Conservation (phyloP, 2,888 invertebrate species). For the Drosophila subsilvestris region DNA sequence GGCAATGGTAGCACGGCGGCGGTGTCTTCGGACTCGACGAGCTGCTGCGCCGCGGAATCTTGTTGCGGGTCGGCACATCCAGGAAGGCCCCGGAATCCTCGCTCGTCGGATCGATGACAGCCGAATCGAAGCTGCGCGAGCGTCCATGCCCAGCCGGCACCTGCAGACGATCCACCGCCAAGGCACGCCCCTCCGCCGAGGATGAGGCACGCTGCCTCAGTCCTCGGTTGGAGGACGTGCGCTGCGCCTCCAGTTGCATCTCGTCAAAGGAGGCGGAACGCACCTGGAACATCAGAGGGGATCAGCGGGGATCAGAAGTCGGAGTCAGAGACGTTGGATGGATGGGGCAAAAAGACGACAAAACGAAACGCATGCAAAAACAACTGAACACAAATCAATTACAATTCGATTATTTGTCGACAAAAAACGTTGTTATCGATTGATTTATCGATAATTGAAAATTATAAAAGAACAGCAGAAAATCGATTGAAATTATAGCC, state of each 20-base stretch:
- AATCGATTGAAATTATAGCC: background rate
- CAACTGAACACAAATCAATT: background rate
- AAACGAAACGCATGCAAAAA: slow-evolving; percentile 5
- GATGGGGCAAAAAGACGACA: background rate
- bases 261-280: slow-evolving; percentile 96
- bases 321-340: no score
- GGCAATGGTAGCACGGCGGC: slow-evolving; percentile 91
- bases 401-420: slow-evolving; percentile 1
- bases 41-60: slow-evolving; percentile 86
- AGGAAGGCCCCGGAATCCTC: slow-evolving; percentile 87
- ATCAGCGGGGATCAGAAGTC: slow-evolving; percentile 6
- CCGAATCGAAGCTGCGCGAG: slow-evolving; percentile 92
- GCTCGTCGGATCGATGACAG: slow-evolving; percentile 87
- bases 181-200: slow-evolving; percentile 83
- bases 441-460: no score
- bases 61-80: slow-evolving; percentile 88
- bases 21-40: slow-evolving; percentile 87
- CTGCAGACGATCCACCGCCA: slow-evolving; percentile 85
- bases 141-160: slow-evolving; percentile 88
- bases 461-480: background rate
- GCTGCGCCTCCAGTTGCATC: slow-evolving; percentile 91
- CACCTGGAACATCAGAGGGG: slow-evolving; percentile 84
- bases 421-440: background rate
- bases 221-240: slow-evolving; percentile 81
- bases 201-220: slow-evolving; percentile 80